These are phyloP conservation scores for Perca flavescens DNA, from an alignment of 2,113 vertebrate genomes.

Conservation along the genomic window DNA sequence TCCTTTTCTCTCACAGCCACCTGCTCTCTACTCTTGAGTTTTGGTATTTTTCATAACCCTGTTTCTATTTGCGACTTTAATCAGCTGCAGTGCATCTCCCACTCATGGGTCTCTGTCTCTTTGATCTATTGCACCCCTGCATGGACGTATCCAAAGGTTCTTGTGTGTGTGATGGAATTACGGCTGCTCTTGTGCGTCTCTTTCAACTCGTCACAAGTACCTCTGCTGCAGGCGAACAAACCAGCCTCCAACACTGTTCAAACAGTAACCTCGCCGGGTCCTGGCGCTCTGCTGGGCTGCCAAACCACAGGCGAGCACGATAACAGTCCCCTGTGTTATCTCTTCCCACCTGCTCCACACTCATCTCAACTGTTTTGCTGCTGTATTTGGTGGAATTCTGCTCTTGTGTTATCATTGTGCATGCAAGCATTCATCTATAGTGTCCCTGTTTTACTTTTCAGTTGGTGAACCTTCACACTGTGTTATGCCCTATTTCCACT, in stretches of 20 bases:
- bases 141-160: slow-evolving; percentile 5
- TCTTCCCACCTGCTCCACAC: slow-evolving; percentile 22
- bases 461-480: slow-evolving; percentile 31
- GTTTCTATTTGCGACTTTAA: not conserved
- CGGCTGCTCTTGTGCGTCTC: not conserved
- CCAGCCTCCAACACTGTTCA: slow-evolving; percentile 12
- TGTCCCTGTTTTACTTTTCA: slow-evolving; percentile 26
- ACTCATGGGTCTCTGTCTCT: slow-evolving; percentile 22
- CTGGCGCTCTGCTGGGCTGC: not conserved
- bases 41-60: not conserved
- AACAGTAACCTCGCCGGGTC: not conserved
- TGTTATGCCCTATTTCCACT: not conserved
- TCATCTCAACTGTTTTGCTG: slow-evolving; percentile 10
- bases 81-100: not conserved
- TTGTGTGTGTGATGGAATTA: slow-evolving; percentile 16
- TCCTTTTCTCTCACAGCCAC: not conserved
- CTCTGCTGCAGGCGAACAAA: slow-evolving; percentile 5
- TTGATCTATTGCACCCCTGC: slow-evolving; percentile 21
- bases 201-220: not conserved
- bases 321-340: slow-evolving; percentile 7
- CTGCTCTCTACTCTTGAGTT: not conserved
- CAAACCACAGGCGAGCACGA: slow-evolving; percentile 1
- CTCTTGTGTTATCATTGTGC: slow-evolving; percentile 20
- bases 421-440: slow-evolving; percentile 6
- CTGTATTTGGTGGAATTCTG: slow-evolving; percentile 23